A percentile compares a stretch with the other conserved stretches of the same genome.
Conservation (phyloP, 2,888 invertebrate species). For the Heteromurus nitidus region DNA sequence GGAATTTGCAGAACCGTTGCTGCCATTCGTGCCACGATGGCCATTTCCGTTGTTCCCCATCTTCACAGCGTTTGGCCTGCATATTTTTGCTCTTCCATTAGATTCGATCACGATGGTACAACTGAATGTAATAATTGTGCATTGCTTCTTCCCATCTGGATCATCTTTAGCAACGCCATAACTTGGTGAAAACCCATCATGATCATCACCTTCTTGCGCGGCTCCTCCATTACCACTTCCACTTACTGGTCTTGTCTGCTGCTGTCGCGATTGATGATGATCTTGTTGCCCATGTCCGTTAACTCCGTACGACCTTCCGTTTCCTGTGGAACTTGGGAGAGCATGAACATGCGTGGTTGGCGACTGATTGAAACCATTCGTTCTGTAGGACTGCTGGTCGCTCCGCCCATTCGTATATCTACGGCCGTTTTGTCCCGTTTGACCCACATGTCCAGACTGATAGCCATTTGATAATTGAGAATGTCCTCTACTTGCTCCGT, state of each 20-base stretch:
- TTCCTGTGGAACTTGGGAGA: background rate
- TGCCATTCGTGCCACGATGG: background rate
- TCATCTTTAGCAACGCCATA: conserved; percentile 49
- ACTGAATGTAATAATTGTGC: conserved; percentile 63
- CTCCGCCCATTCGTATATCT: conserved; percentile 12
- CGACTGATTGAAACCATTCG: conserved; percentile 21
- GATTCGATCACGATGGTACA: conserved; percentile 66
- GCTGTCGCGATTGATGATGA: background rate
- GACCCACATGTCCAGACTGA: background rate
- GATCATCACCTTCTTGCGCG: background rate
- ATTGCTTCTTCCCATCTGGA: conserved; percentile 35
- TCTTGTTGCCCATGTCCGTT: conserved; percentile 23
- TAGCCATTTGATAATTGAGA: background rate
- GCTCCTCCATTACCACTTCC: background rate
- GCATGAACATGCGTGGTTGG: background rate
- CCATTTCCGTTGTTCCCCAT: conserved; percentile 21
- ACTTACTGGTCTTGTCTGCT: background rate
- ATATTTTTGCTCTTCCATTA: conserved; percentile 65
- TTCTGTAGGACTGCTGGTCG: conserved; percentile 19
- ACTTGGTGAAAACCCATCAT: conserved; percentile 48
- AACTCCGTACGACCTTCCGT: conserved; percentile 4
- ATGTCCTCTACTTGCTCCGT: conserved; percentile 33
- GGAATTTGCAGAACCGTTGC: background rate
- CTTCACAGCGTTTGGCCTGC: conserved; percentile 52
- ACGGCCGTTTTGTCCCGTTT: conserved; percentile 23